These are phyloP conservation scores for Mythimna vitellina DNA, from an alignment of 2,888 invertebrate genomes.

Conservation along the genomic window DNA sequence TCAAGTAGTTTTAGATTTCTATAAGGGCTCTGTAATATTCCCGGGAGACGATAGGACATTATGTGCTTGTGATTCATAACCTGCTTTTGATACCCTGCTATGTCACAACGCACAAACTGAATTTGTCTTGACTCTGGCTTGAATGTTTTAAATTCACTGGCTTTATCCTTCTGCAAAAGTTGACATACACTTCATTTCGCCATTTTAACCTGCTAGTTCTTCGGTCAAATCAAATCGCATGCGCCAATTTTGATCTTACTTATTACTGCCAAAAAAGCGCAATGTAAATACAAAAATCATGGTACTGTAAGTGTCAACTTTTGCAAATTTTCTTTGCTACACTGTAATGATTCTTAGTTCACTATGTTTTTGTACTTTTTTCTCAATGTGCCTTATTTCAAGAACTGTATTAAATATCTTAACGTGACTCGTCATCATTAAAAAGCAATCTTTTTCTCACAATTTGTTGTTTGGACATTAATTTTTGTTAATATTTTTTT, in stretches of 20 bases:
- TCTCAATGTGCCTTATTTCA: conserved; percentile 28
- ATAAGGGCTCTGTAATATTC: background rate
- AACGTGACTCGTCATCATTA: conserved; percentile 19
- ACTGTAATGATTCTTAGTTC: conserved; percentile 28
- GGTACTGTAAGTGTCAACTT: conserved; percentile 50
- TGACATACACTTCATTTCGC: conserved; percentile 47
- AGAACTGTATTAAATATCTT: conserved; percentile 38
- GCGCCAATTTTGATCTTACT: conserved; percentile 50
- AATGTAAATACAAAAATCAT: conserved; percentile 56
- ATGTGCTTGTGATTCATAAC: background rate
- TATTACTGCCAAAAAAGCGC: conserved; percentile 35
- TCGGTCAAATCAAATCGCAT: conserved; percentile 34
- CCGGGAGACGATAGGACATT: conserved; percentile 1
- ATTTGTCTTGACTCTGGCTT: conserved; percentile 4
- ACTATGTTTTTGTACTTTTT: conserved; percentile 50
- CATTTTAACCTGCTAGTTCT: conserved; percentile 21
- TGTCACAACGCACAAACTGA: conserved; percentile 25
- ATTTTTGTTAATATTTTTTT: conserved; percentile 59
- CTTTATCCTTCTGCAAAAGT: conserved; percentile 48
- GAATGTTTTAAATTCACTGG: conserved; percentile 19
- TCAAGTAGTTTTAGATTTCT: background rate
- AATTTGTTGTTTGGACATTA: conserved; percentile 43
- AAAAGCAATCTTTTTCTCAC: conserved; percentile 46
- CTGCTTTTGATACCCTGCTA: conserved; percentile 1
- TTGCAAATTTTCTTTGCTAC: conserved; percentile 38